These are phyloP conservation scores for Drosophila kohkoa DNA, from an alignment of 1,140 invertebrate species.

Conservation along the genomic window DNA sequence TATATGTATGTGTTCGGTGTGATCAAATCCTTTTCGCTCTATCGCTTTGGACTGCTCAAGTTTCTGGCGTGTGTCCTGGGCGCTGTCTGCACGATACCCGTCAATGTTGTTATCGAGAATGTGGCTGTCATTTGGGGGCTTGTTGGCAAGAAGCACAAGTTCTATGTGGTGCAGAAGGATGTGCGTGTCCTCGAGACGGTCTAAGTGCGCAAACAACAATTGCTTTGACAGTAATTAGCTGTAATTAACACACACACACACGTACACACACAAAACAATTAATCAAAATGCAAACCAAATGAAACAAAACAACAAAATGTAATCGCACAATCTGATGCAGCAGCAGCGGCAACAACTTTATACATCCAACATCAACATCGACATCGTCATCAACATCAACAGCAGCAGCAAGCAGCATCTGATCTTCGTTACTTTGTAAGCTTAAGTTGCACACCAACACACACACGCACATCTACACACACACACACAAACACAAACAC, in stretches of 20 bases:
- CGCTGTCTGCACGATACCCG: slow-evolving; percentile 94
- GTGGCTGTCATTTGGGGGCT: slow-evolving; percentile 96
- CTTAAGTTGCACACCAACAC: slow-evolving; percentile 36
- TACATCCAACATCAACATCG: too few species aligned
- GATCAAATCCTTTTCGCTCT: slow-evolving; percentile 96
- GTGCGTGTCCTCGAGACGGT: slow-evolving; percentile 85
- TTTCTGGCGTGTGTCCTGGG: slow-evolving; percentile 93
- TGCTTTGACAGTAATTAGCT: slow-evolving; percentile 36
- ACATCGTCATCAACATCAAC: slow-evolving; percentile 6
- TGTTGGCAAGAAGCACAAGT: slow-evolving; percentile 96
- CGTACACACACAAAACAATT: slow-evolving; percentile 23
- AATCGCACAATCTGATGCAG: slow-evolving; percentile 43
- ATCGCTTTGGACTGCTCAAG: slow-evolving; percentile 92
- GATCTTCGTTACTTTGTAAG: slow-evolving; percentile 40
- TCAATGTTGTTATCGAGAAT: slow-evolving; percentile 97
- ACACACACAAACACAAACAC: slow-evolving; percentile 3
- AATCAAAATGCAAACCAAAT: slow-evolving; percentile 43
- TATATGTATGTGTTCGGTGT: slow-evolving; percentile 99
- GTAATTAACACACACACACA: slow-evolving; percentile 2
- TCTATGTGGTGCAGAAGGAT: slow-evolving; percentile 98
- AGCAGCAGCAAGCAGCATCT: slow-evolving; percentile 21
- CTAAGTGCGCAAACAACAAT: slow-evolving; percentile 27
- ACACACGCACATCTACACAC: slow-evolving; percentile 4
- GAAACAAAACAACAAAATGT: slow-evolving; percentile 18
- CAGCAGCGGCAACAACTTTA: slow-evolving; percentile 2